Percentiles rank a stretch among this genome's conserved stretches.
These are phyloP conservation scores for Athalia circularis DNA, from an alignment of 2,888 invertebrate genomes.

Conservation along the genomic window DNA sequence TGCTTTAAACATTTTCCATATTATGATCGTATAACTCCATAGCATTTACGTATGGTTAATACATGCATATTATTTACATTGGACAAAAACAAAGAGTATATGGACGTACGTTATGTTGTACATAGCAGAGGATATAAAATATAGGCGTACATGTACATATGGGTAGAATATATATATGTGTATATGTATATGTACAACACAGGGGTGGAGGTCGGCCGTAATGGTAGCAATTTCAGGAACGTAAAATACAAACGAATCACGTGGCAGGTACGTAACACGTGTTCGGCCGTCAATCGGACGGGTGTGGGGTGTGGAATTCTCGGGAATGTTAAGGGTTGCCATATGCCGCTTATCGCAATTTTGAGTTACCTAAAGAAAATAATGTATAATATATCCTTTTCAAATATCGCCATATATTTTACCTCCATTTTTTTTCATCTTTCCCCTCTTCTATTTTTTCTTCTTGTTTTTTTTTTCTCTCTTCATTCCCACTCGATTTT, in stretches of 20 bases:
- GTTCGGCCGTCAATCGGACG: slow-evolving; percentile 34
- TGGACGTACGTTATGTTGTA: no score
- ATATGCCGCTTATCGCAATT: slow-evolving; percentile 14
- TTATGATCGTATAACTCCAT: no score
- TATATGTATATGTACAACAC: background rate
- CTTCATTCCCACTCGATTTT: no score
- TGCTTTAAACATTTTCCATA: no score
- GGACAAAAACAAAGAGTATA: no score
- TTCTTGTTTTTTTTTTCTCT: no score
- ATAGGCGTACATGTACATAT: background rate
- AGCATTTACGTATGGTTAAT: no score
- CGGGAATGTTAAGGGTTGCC: slow-evolving; percentile 27
- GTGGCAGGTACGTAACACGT: slow-evolving; percentile 34
- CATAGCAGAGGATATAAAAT: background rate
- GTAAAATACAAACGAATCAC: slow-evolving; percentile 44
- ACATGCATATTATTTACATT: no score
- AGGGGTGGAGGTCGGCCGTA: slow-evolving; percentile 7
- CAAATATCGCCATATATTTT: background rate
- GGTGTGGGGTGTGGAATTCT: background rate
- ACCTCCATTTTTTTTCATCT: no score
- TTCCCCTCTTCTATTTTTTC: no score
- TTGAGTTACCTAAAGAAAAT: slow-evolving; percentile 18
- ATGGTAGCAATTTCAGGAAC: slow-evolving; percentile 24
- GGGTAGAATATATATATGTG: background rate
- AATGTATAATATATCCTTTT: background rate